Conservation (phyloP, 2,888 invertebrate species). For the Cistogaster globosa region DNA sequence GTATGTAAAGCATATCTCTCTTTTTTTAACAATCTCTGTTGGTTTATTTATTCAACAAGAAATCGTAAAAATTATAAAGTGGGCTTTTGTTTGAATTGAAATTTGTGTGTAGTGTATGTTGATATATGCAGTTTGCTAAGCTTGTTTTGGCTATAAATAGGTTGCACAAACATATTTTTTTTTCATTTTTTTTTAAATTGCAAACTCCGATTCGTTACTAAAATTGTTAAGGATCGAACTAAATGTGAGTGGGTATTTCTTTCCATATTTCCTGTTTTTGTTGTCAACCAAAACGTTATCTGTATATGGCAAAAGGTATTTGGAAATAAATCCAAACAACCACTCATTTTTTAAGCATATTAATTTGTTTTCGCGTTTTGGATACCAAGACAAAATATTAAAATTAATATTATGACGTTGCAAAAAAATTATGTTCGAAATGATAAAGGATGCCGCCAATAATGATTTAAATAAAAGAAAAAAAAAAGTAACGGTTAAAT, state of each 20-base stretch:
- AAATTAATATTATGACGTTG: no score
- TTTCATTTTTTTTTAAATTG: conserved; percentile 29
- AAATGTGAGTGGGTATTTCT: conserved; percentile 32
- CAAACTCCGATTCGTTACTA: conserved; percentile 55
- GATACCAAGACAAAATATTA: no score
- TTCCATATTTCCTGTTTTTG: background rate
- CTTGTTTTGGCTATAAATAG: background rate
- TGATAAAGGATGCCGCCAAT: no score
- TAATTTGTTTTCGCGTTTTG: background rate
- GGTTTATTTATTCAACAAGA: conserved; percentile 28
- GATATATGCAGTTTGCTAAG: no score
- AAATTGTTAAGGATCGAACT: conserved; percentile 36
- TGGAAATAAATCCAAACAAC: conserved; percentile 39
- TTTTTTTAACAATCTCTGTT: background rate
- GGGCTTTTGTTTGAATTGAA: background rate
- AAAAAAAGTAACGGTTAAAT: no score
- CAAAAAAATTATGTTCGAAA: no score
- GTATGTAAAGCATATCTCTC: no score
- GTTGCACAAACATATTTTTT: background rate
- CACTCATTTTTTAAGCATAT: background rate
- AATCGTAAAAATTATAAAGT: conserved; percentile 3
- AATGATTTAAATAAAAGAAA: no score
- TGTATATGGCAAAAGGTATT: conserved; percentile 45
- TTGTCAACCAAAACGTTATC: conserved; percentile 26
- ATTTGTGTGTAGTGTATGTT: background rate